phyloP scores from a whole-genome alignment of 2,888 invertebrate species.

The Spisula solida region DNA sequence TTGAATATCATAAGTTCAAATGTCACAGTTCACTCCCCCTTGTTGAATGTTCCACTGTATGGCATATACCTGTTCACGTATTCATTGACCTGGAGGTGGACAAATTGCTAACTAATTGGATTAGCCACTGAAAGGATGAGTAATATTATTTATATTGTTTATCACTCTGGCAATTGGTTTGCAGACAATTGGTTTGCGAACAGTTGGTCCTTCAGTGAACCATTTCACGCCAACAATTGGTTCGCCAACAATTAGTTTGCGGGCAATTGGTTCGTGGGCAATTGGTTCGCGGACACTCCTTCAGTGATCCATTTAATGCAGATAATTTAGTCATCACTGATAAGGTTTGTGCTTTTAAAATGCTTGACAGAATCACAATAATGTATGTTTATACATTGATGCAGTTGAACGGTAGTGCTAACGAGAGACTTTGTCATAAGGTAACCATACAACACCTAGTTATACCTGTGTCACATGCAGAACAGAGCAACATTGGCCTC shows the following conservation, averaged over 20 bases:
- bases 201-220: background rate
- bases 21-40: background rate
- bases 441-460: conserved; percentile 29
- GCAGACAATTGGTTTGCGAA: too few relatives aligned
- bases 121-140: too few relatives aligned
- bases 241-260: too few relatives aligned
- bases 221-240: background rate
- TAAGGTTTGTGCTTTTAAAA: conserved; percentile 9
- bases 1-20: background rate
- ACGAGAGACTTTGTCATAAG: conserved; percentile 55
- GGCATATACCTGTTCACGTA: background rate
- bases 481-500: background rate
- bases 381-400: conserved; percentile 26
- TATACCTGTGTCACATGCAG: background rate
- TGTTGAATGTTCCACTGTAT: background rate
- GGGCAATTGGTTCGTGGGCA: too few relatives aligned
- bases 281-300: too few relatives aligned
- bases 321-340: background rate
- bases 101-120: too few relatives aligned
- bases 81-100: background rate
- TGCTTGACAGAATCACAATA: background rate
- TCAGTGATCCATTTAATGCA: too few relatives aligned
- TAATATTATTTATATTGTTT: too few relatives aligned
- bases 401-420: conserved; percentile 50
- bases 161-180: too few relatives aligned